A percentile compares a stretch with the other conserved stretches of the same genome.
Evolutionary conservation across 2,113 vertebrate species (phyloP).

Genomic region (Platichthys stellatus): DNA sequence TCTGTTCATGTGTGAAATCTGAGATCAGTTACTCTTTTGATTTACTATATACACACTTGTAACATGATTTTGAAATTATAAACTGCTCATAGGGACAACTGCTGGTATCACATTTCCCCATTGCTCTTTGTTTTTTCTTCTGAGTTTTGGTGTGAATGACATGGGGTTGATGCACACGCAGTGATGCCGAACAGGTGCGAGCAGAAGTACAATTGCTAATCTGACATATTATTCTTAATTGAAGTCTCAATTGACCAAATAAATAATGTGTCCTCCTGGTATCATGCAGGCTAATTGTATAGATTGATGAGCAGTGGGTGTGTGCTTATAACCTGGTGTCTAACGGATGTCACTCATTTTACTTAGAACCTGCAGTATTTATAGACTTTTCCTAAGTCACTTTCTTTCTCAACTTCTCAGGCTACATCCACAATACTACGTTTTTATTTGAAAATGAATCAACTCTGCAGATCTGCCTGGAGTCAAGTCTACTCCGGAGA

Average conservation of each 20-base stretch:
- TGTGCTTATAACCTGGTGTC: neutral
- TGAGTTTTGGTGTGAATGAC: slow-evolving; percentile 9
- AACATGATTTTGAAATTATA: neutral
- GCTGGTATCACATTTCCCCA: neutral
- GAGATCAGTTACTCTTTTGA: slow-evolving; percentile 16
- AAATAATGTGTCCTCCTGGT: slow-evolving; percentile 8
- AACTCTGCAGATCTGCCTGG: too few species aligned
- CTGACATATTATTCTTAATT: slow-evolving; percentile 11
- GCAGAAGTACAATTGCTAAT: slow-evolving; percentile 7
- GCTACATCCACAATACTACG: neutral
- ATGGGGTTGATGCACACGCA: neutral
- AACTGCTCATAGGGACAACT: neutral
- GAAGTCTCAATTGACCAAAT: slow-evolving; percentile 8
- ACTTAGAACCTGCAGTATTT: neutral
- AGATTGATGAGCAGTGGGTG: neutral
- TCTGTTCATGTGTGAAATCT: slow-evolving; percentile 68
- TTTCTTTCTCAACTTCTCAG: neutral
- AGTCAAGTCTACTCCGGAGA: too few species aligned
- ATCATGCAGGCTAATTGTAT: neutral
- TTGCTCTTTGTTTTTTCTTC: neutral
- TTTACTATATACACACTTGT: slow-evolving; percentile 1
- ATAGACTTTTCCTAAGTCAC: neutral
- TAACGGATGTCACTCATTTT: neutral
- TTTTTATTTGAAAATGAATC: too few species aligned
- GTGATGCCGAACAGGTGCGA: slow-evolving; percentile 12